Evolutionary conservation across 2,888 invertebrate genomes (phyloP).

Genomic region (Yponomeuta evonymella): DNA sequence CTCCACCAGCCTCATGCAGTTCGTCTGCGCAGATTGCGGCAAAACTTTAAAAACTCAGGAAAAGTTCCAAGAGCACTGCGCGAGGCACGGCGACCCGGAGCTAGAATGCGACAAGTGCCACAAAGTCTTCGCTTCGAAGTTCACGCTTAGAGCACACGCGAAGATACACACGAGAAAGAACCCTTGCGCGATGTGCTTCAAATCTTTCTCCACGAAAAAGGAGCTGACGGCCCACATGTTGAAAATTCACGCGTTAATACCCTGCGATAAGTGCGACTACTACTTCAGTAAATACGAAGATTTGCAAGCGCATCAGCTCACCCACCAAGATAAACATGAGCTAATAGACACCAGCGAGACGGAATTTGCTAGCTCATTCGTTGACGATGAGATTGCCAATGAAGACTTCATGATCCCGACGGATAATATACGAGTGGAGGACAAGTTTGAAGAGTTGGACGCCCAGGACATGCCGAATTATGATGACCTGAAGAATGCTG

Average conservation of each 20-base stretch:
- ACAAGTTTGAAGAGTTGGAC: constrained; percentile 16
- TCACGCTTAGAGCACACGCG: constrained; percentile 54
- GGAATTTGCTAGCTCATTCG: constrained; percentile 24
- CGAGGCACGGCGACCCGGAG: constrained; percentile 64
- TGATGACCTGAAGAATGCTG: constrained; percentile 38
- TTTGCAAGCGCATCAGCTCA: constrained; percentile 33
- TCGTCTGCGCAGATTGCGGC: constrained; percentile 52
- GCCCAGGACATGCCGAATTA: constrained; percentile 17
- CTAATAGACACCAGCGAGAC: constrained; percentile 27
- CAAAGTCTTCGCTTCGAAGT: constrained; percentile 67
- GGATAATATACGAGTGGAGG: constrained; percentile 17
- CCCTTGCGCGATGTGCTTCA: constrained; percentile 45
- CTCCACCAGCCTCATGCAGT: constrained; percentile 31
- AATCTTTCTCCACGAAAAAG: constrained; percentile 37
- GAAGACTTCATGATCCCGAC: not conserved
- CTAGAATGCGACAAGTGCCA: constrained; percentile 60
- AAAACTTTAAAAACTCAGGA: constrained; percentile 50
- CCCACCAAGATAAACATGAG: constrained; percentile 22
- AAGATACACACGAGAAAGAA: constrained; percentile 55
- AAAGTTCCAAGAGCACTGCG: constrained; percentile 55
- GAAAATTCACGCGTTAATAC: constrained; percentile 41
- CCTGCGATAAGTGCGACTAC: constrained; percentile 44
- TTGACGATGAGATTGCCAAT: constrained; percentile 4
- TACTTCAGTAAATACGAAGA: constrained; percentile 32
- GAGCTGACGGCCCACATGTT: constrained; percentile 41